Evolutionary conservation across 1,140 invertebrate genomes (phyloP).

Genomic region (Diorhabda sublineata): DNA sequence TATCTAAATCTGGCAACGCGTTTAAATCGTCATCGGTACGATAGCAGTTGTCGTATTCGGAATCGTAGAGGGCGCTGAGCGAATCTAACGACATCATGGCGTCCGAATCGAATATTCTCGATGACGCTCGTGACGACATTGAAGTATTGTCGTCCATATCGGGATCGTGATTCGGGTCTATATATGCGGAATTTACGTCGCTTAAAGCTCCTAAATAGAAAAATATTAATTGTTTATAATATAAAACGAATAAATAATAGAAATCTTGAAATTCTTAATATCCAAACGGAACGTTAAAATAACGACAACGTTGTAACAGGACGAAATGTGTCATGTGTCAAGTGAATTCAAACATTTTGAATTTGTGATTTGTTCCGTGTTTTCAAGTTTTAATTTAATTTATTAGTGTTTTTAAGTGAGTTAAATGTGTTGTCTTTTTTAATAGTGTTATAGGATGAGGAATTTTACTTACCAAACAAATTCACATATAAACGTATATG

Average conservation of each 20-base stretch:
- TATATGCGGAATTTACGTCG: conserved; percentile 80
- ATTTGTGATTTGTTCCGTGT: no score
- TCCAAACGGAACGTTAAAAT: no score
- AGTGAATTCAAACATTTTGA: no score
- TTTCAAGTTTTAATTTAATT: no score
- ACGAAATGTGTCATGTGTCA: no score
- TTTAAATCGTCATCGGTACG: conserved; percentile 48
- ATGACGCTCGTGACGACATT: conserved; percentile 72
- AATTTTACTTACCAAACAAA: no score
- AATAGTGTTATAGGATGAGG: no score
- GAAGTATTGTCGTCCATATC: conserved; percentile 74
- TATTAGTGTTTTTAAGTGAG: no score
- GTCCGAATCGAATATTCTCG: conserved; percentile 70
- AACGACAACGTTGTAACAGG: no score
- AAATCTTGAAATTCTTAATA: no score
- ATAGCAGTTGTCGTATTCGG: conserved; percentile 70
- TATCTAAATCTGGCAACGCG: conserved; percentile 43
- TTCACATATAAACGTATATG: no score
- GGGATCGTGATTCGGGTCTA: conserved; percentile 69
- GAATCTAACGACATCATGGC: conserved; percentile 72
- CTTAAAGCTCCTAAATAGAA: conserved; percentile 62
- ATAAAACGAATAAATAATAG: background rate
- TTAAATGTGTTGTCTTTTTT: no score
- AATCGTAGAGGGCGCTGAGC: conserved; percentile 78
- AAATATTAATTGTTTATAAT: background rate